phyloP scores from a whole-genome alignment of 2,113 vertebrate species.

The Lamprologus tigripictilis region DNA sequence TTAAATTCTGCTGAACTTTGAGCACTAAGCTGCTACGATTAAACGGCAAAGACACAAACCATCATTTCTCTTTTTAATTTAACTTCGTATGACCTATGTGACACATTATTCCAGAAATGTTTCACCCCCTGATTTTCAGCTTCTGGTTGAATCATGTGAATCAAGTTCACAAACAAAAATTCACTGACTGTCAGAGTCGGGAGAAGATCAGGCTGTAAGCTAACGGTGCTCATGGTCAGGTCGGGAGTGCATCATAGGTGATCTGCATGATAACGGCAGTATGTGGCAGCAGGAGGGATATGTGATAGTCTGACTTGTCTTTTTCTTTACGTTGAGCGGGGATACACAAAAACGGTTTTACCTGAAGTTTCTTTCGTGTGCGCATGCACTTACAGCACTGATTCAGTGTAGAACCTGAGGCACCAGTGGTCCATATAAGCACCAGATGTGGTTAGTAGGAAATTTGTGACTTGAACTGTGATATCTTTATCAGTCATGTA shows the following conservation, averaged over 20 bases:
- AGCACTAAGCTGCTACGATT: too few relatives aligned
- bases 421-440: not conserved
- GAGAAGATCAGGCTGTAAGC: not conserved
- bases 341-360: not conserved
- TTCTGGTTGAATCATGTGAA: not conserved
- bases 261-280: not conserved
- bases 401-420: not conserved
- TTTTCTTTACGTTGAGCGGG: rapidly evolving
- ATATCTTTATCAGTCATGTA: not conserved
- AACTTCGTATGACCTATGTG: not conserved
- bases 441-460: not conserved
- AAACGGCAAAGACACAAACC: not conserved
- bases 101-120: not conserved
- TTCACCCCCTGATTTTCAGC: not conserved
- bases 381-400: not conserved
- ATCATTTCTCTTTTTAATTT: not conserved
- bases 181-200: not conserved
- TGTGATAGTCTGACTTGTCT: not conserved
- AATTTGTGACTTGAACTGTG: not conserved
- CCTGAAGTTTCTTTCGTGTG: not conserved
- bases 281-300: not conserved
- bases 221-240: not conserved
- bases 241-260: rapidly evolving
- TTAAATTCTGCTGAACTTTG: not conserved
- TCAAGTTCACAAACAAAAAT: not conserved